Base-by-base conservation (phyloP, 1,140 invertebrate genomes). In the Oncopodura yosiiana region DNA sequence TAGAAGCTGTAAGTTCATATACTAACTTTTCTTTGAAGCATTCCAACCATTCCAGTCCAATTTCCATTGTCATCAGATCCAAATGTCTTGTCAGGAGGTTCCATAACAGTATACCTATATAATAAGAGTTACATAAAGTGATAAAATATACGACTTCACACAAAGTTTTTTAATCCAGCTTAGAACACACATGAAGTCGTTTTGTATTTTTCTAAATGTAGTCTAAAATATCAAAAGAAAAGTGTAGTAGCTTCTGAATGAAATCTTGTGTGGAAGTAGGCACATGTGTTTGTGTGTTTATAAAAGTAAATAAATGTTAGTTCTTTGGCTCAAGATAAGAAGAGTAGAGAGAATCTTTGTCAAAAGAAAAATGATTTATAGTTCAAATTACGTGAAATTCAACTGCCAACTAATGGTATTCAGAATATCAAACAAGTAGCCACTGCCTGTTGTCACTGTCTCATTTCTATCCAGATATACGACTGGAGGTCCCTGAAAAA, bases 41-140 rank as follows among this genome's bases (percentile, higher is more conserved):
- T 16, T 39, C 61, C 57, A 18, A 62, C 61, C 61, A 62, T 62
- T 0, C 61, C 61, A 2, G 56, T 38, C 53, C 56, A 59, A 48
- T 50, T 62, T 30, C 61, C 61, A 45, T 41, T 21, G 0, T n/a
- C 53, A n/a, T 56, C 56, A 18, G 46, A 18, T 16, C 61, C 61
- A 49, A 62, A 62, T 12, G 30, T 50, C 14, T 44, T 52, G 42
- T 62, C 61, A n/a, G 18, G 1, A 0, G 61, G 61, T 29, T 36
- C 24, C 21, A 49, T 12, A 2, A 59, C 2, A 3, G 3, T 21
- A 30, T 52, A 57, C n/a, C 48, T 57, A 24, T n/a, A n/a, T n/a
- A n/a, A n/a, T n/a, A n/a, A 4, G 19, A 39, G 18, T 14, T 21
- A 26, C 16, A 50, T 18, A 29, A 23, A 34, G 16, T 12, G 5